Base-by-base conservation (phyloP, 2,113 vertebrate species). In the Phycodurus eques region DNA sequence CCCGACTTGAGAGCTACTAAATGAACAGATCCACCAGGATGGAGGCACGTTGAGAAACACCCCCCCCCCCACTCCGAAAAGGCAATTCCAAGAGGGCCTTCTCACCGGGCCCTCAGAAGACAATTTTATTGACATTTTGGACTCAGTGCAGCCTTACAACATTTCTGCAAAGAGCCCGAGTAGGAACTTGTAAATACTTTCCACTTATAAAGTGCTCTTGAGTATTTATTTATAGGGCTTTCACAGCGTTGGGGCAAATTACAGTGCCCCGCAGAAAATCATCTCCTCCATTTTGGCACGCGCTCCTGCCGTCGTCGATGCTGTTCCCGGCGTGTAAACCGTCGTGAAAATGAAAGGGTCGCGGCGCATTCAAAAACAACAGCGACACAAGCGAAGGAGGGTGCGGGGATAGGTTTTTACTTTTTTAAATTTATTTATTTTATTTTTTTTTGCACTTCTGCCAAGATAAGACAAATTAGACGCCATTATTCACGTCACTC, bases 401-500 rank as follows among this genome's bases (percentile, higher is more conserved):
- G 80, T 83, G 87, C 78, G 57, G 85, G 86, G 79, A 15, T 61
- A 14, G 56, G 27, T 27, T 27, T 27, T 27, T 1, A 27, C 53
- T 20, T n/a, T 44, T 44, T 53, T 53, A n/a, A n/a, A n/a, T n/a
- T n/a, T n/a, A n/a, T n/a, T n/a, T n/a, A n/a, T n/a, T n/a, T n/a
- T 44, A 22, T 65, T 44, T 44, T 61, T 22, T 13, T 42, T 1
- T 13, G n/a, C n/a, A 20, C 57, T 65, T 86, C 73, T 66, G 79
- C 90, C 92, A 92, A 93, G 90, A 92, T 93, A 92, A 93, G 91
- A 90, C 88, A 89, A 91, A 90, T 92, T 85, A 93, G 91, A 91
- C 87, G 80, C 83, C 78, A 90, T 91, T 91, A 89, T 90, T 91
- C 89, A 89, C 86, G 88, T 91, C 90, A 91, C 84, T 90, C 87